These are phyloP conservation scores for Bedellia somnulentella DNA, from an alignment of 2,888 invertebrate species.

Conservation along the genomic window DNA sequence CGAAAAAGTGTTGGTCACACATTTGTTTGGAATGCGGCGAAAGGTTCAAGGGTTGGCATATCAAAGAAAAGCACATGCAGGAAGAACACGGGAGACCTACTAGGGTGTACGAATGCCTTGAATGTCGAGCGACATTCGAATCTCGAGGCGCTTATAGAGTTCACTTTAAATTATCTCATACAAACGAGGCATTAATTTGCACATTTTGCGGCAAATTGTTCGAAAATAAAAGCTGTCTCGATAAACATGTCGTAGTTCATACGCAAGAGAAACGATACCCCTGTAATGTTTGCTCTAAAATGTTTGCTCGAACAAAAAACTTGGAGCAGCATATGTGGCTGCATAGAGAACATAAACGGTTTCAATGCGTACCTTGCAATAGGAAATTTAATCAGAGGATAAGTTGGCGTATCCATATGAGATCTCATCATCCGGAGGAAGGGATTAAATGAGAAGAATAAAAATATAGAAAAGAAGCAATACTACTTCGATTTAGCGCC, in stretches of 20 bases:
- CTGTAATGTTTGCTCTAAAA: conserved; percentile 21
- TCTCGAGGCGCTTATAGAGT: conserved; percentile 3
- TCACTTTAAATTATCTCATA: conserved; percentile 7
- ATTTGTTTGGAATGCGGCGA: conserved; percentile 6
- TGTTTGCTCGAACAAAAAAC: conserved; percentile 19
- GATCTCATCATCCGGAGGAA: conserved; percentile 27
- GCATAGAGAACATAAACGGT: conserved; percentile 17
- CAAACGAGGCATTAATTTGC: conserved; percentile 5
- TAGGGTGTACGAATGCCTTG: conserved; percentile 3
- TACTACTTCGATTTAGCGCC: no score
- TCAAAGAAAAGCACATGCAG: conserved; percentile 4
- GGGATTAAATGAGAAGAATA: conserved; percentile 7
- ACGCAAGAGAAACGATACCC: conserved; percentile 19
- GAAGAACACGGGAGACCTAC: conserved; percentile 4
- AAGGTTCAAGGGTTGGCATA: conserved; percentile 5
- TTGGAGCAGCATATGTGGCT: conserved; percentile 24
- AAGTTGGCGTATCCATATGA: conserved; percentile 28
- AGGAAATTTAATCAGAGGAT: conserved; percentile 15
- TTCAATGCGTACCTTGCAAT: conserved; percentile 19
- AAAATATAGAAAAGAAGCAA: no score
- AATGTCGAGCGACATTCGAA: conserved; percentile 3
- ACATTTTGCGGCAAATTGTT: conserved; percentile 13
- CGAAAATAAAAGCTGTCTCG: conserved; percentile 13
- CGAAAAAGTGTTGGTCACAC: conserved; percentile 3
- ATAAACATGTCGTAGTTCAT: conserved; percentile 17